phyloP scores from a whole-genome alignment of 1,140 invertebrate genomes.

The Rhyacophila brunnea region DNA sequence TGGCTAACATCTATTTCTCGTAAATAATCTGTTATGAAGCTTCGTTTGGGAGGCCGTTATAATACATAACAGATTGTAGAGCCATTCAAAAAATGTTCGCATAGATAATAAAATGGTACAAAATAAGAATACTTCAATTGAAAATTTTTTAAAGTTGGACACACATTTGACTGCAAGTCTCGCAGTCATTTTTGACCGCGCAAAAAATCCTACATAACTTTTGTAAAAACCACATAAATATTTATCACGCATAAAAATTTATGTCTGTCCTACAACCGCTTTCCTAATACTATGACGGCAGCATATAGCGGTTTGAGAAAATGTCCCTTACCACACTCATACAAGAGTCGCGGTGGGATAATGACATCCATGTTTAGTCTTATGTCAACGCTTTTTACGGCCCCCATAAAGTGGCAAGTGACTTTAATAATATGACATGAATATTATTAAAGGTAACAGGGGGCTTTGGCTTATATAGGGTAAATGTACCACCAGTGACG shows the following conservation, averaged over 20 bases:
- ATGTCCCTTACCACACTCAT: not conserved
- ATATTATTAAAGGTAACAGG: constrained; percentile 14
- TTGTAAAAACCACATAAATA: not conserved
- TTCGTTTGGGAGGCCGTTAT: too few species aligned
- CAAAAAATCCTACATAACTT: not conserved
- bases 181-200: not conserved
- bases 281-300: not conserved
- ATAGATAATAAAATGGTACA: too few species aligned
- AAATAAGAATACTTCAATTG: too few species aligned
- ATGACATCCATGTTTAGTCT: constrained; percentile 22
- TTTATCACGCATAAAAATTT: not conserved
- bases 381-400: constrained; percentile 28
- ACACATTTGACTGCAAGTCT: too few species aligned
- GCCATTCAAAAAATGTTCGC: too few species aligned
- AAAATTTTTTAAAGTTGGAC: too few species aligned
- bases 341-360: not conserved
- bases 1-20: too few species aligned
- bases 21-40: too few species aligned
- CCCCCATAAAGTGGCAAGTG: constrained; percentile 17
- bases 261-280: not conserved
- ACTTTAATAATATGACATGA: constrained; percentile 29
- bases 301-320: not conserved
- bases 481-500: too few species aligned
- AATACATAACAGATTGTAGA: too few species aligned
- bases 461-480: not conserved